phyloP scores from a whole-genome alignment of 2,888 invertebrate species.

The Leucoptera coffeella region DNA sequence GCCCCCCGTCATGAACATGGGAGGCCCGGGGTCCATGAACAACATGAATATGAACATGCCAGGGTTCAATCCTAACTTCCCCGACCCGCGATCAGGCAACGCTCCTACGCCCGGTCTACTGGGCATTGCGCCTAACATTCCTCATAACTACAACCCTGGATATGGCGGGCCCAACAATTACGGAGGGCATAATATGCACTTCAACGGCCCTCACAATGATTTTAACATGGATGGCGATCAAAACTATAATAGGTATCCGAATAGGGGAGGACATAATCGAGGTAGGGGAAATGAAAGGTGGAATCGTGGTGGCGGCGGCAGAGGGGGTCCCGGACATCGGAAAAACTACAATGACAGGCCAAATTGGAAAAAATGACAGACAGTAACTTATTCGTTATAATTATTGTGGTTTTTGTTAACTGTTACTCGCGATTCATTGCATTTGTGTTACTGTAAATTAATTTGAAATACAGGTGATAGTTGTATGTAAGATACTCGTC shows the following conservation, averaged over 20 bases:
- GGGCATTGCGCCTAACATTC: conserved; percentile 51
- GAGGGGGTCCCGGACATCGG: conserved; percentile 42
- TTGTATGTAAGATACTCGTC: no score
- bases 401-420: conserved; percentile 5
- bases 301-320: conserved; percentile 31
- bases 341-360: conserved; percentile 45
- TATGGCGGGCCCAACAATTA: conserved; percentile 34
- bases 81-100: conserved; percentile 41
- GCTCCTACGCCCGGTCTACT: conserved; percentile 51
- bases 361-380: conserved; percentile 26
- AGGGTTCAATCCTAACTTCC: conserved; percentile 30
- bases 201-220: conserved; percentile 34
- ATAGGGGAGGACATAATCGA: conserved; percentile 34
- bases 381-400: conserved; percentile 2
- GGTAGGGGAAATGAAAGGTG: conserved; percentile 40
- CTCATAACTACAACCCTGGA: conserved; percentile 38
- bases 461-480: no score
- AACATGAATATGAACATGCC: conserved; percentile 36
- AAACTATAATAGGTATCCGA: conserved; percentile 33
- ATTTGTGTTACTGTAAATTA: no score
- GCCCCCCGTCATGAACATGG: conserved; percentile 41
- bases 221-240: conserved; percentile 37
- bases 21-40: conserved; percentile 21
- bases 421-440: no score
- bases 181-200: conserved; percentile 36